Conservation (phyloP, 2,113 vertebrate species). For the Gobiocypris rarus region DNA sequence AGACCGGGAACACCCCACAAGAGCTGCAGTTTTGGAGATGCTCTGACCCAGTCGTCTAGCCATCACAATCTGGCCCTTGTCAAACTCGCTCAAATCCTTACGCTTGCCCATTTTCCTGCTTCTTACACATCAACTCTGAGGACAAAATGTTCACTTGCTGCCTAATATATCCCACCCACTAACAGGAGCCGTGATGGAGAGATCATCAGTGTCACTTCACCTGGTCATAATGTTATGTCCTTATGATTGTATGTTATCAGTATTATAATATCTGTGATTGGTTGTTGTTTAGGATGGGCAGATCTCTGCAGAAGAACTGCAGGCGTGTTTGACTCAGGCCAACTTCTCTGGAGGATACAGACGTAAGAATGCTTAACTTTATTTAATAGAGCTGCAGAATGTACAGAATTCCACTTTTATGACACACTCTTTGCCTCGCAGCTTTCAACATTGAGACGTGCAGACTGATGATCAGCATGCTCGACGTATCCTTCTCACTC, state of each 20-base stretch:
- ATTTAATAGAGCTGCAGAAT: neutral
- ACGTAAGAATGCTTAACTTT: conserved; percentile 73
- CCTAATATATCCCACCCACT: too few species aligned
- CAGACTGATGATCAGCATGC: conserved; percentile 93
- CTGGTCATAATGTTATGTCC: too few species aligned
- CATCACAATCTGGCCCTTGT: too few species aligned
- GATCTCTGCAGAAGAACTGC: conserved; percentile 87
- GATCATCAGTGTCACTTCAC: too few species aligned
- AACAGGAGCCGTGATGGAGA: too few species aligned
- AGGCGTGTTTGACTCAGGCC: conserved; percentile 84
- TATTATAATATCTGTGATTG: neutral
- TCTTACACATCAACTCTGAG: too few species aligned
- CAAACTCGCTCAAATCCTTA: too few species aligned
- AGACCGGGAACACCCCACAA: too few species aligned
- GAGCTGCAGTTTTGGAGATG: too few species aligned
- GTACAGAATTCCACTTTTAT: neutral
- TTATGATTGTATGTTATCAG: neutral
- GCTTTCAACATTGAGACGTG: conserved; percentile 96
- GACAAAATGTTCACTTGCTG: too few species aligned
- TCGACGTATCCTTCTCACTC: conserved; percentile 92
- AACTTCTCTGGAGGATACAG: conserved; percentile 84
- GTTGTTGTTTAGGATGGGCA: conserved; percentile 82
- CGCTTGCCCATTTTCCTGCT: too few species aligned
- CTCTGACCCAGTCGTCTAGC: too few species aligned
- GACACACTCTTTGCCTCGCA: conserved; percentile 62